phyloP scores from a whole-genome alignment of 2,797 vertebrate species.

The Enteromius anoplus region DNA sequence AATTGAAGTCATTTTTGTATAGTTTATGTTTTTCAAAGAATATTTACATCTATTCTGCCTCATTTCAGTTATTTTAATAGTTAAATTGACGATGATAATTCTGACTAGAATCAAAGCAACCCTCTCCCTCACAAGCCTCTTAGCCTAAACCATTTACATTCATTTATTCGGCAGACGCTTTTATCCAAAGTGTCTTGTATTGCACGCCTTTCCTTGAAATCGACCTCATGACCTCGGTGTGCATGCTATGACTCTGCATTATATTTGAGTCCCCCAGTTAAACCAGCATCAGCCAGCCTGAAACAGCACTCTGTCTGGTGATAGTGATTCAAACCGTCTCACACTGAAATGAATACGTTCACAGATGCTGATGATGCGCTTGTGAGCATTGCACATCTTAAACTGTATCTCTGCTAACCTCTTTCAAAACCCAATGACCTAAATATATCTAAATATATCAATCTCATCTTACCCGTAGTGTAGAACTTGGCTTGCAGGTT shows the following conservation, averaged over 20 bases:
- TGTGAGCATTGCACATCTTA: neutral
- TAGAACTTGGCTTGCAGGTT: neutral
- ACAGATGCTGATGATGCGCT: slow-evolving; percentile 2
- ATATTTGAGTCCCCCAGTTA: neutral
- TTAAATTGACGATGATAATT: neutral
- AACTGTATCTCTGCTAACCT: neutral
- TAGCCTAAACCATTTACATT: neutral
- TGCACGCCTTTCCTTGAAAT: neutral
- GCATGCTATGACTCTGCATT: neutral
- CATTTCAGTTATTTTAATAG: neutral
- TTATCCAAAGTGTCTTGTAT: neutral
- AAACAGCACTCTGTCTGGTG: neutral
- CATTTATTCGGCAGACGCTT: neutral
- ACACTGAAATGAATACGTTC: neutral
- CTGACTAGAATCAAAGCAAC: neutral
- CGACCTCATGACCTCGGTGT: neutral
- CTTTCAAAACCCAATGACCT: neutral
- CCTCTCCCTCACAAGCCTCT: neutral
- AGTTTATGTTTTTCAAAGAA: neutral
- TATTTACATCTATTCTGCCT: neutral
- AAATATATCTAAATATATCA: neutral
- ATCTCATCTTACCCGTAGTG: neutral
- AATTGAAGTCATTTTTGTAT: no score
- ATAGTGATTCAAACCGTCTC: neutral
- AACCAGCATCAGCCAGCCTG: neutral